Evolutionary conservation across 64 coral and sea anemone species (phyloP).

Genomic region (Catalaphyllia jardinei): DNA sequence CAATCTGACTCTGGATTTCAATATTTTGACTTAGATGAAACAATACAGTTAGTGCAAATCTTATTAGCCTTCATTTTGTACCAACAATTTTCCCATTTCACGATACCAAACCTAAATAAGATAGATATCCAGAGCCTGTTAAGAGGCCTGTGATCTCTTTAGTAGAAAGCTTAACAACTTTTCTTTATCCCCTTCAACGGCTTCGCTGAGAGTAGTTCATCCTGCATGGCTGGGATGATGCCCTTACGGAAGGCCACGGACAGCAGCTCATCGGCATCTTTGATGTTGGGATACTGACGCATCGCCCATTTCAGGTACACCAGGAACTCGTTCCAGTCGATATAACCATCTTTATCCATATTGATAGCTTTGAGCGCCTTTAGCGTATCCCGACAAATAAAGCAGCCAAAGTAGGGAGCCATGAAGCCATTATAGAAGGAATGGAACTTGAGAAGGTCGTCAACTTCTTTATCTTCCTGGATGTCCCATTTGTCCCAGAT

Average conservation of each 20-base stretch:
- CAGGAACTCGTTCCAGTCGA: constrained; percentile 76
- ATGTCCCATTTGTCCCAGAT: constrained; percentile 68
- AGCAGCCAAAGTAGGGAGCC: constrained; percentile 73
- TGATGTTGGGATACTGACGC: constrained; percentile 63
- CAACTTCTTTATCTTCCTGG: constrained; percentile 9
- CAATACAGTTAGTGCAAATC: no score
- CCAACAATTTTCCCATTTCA: no score
- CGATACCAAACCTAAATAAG: no score
- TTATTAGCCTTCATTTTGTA: no score
- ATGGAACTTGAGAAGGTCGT: constrained; percentile 50
- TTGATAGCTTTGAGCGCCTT: constrained; percentile 61
- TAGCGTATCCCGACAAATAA: constrained; percentile 56
- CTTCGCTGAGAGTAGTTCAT: background rate
- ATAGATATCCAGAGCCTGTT: no score
- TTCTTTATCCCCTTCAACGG: no score
- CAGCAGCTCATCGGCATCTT: constrained; percentile 60
- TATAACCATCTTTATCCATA: constrained; percentile 66
- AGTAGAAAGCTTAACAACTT: no score
- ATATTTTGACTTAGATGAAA: no score
- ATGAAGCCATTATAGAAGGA: constrained; percentile 80
- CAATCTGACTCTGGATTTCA: no score
- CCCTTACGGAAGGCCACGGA: constrained; percentile 67
- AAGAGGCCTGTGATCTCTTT: no score
- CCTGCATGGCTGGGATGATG: constrained; percentile 71
- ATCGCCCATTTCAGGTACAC: constrained; percentile 72